These are phyloP conservation scores for Donacobius atricapilla DNA, from an alignment of 2,113 vertebrate species.

Conservation along the genomic window DNA sequence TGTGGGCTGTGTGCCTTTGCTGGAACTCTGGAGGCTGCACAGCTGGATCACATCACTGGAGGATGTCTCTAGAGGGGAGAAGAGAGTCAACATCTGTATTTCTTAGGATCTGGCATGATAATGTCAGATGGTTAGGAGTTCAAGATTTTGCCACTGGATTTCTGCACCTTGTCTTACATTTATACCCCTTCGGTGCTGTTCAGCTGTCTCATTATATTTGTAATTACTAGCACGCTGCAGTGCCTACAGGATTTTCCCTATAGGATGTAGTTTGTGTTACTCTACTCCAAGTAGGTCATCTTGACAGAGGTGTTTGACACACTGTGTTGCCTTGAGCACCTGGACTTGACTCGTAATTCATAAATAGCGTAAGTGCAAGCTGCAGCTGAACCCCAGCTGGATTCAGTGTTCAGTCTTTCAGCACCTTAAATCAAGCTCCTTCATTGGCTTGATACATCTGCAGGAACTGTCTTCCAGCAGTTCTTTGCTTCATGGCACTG, in stretches of 20 bases:
- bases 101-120: not conserved
- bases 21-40: not conserved
- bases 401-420: not conserved
- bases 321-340: not conserved
- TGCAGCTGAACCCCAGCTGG: not conserved
- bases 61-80: not conserved
- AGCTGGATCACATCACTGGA: not conserved
- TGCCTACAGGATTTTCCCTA: not conserved
- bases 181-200: not conserved
- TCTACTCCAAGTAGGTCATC: not conserved
- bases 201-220: not conserved
- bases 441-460: not conserved
- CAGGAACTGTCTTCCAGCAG: not conserved
- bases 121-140: not conserved
- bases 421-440: not conserved
- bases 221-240: not conserved
- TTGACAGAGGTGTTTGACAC: not conserved
- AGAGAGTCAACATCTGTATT: not conserved
- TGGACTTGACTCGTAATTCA: not conserved
- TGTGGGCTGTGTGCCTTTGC: rapidly evolving
- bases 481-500: not conserved
- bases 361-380: not conserved
- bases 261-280: not conserved
- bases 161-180: not conserved
- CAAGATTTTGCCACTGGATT: not conserved